Base-by-base conservation (phyloP, 2,888 invertebrate species). In the Theodoxus fluviatilis region DNA sequence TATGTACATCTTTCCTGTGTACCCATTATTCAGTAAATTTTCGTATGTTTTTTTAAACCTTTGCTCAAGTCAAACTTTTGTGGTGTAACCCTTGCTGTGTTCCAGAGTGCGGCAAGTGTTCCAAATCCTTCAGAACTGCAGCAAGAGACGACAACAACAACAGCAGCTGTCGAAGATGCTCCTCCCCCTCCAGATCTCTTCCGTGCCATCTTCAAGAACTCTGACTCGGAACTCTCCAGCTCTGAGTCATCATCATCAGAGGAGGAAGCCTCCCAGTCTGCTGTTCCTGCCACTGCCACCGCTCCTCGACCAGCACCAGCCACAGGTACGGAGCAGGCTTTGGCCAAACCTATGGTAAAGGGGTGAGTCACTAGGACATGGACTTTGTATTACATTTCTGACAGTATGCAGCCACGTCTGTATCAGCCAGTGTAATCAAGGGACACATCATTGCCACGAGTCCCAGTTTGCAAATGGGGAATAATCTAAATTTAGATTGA, bases 161-260 rank as follows among this genome's bases (percentile, higher is more conserved):
- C 66, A 6, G 59, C 61, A 22, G n/a, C 59, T 31, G 88, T 89
- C 55, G 69, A 67, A n/a, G 76, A 72, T 15, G 75, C 73, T 57
- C 87, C 89, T 28, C 89, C 90, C 28, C 90, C 92, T 64, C 89
- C 90, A 72, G 96, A 96, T 87, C 88, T 97, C 3, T 97, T 95
- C 83, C 94, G 94, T 86, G 93, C 94, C 0, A 94, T 97, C 80
- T 97, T 97, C 84, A 90, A 93, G 35, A 92, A 92, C 80, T 93
- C 94, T 72, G 93, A 92, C 81, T 93, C 87, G 18, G 82, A 82
- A 52, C 74, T 74, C 7, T 76, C 75, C 33, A 75, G 74, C 52
- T 78, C 78, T 59, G 67, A 43, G 22, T n/a, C n/a, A n/a, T n/a
- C n/a, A n/a, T n/a, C n/a, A n/a, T 63, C 64, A 37, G 73, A 73